Percentiles rank a stretch among this genome's conserved stretches.
These are phyloP conservation scores for Ciconia nigra DNA, from an alignment of 2,797 vertebrate genomes.

Conservation along the genomic window DNA sequence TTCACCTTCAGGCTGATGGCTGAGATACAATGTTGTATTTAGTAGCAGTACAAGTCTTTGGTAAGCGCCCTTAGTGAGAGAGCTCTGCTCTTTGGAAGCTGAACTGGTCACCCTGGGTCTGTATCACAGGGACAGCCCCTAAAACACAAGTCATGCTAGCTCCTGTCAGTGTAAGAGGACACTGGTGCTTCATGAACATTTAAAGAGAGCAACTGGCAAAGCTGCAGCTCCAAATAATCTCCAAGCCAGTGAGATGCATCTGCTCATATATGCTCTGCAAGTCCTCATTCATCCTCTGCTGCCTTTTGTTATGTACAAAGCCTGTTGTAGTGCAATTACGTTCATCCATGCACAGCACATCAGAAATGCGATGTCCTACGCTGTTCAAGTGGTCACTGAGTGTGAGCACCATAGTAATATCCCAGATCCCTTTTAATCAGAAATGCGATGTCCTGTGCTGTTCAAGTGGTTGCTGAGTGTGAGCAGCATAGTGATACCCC, in stretches of 20 bases:
- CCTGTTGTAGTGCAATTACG: not conserved
- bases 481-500: not conserved
- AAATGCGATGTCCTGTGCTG: not conserved
- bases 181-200: not conserved
- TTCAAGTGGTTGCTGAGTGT: not conserved
- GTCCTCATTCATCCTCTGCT: conserved; percentile 11
- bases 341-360: not conserved
- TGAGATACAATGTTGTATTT: not conserved
- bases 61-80: not conserved
- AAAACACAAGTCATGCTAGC: not conserved
- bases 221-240: not conserved
- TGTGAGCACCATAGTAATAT: too few species aligned
- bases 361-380: too few species aligned
- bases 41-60: not conserved
- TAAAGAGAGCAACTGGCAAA: not conserved
- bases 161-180: not conserved
- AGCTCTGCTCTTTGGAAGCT: not conserved
- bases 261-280: not conserved
- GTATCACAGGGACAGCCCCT: not conserved
- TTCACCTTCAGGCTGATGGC: conserved; percentile 33
- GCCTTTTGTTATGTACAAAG: not conserved
- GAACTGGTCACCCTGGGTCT: not conserved
- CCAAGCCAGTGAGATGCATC: not conserved
- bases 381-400: too few species aligned
- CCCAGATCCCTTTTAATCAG: not conserved